These are phyloP conservation scores for Acanthopleura granulata DNA, from an alignment of 2,888 invertebrate species.

Conservation along the genomic window DNA sequence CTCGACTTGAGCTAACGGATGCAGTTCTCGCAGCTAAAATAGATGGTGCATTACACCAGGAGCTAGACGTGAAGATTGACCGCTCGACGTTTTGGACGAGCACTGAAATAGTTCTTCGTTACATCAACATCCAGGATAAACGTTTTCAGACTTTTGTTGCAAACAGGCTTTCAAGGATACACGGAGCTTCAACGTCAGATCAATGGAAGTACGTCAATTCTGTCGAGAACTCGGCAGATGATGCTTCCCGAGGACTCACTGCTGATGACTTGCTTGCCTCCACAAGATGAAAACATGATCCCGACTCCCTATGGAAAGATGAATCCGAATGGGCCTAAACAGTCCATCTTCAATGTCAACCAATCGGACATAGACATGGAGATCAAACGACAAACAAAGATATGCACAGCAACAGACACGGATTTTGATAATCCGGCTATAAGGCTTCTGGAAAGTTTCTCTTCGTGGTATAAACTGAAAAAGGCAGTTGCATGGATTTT, in stretches of 20 bases:
- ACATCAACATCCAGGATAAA: constrained; percentile 11
- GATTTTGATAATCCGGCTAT: too few species aligned
- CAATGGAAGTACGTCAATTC: constrained; percentile 18
- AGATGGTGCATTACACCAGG: not conserved
- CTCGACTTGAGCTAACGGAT: constrained; percentile 21
- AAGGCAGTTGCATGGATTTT: not conserved
- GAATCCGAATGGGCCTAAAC: not conserved
- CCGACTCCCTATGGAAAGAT: constrained; percentile 25
- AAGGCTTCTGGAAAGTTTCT: not conserved
- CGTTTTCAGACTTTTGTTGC: constrained; percentile 25
- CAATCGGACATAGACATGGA: not conserved
- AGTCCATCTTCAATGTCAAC: not conserved
- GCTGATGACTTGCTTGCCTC: constrained; percentile 21
- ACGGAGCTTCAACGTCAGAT: not conserved
- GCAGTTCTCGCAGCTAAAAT: constrained; percentile 11
- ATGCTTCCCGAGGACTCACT: constrained; percentile 29
- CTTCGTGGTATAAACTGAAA: not conserved
- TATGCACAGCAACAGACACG: too few species aligned
- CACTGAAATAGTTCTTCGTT: constrained; percentile 22
- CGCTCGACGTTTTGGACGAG: constrained; percentile 27
- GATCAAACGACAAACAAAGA: not conserved
- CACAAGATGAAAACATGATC: constrained; percentile 29
- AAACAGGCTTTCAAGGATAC: constrained; percentile 26
- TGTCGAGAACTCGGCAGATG: too few species aligned
- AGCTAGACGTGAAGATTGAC: constrained; percentile 19